A percentile compares a stretch with the other conserved stretches of the same genome.
Conservation (phyloP, 2,888 invertebrate species). For the Pristionchus arcanus region DNA sequence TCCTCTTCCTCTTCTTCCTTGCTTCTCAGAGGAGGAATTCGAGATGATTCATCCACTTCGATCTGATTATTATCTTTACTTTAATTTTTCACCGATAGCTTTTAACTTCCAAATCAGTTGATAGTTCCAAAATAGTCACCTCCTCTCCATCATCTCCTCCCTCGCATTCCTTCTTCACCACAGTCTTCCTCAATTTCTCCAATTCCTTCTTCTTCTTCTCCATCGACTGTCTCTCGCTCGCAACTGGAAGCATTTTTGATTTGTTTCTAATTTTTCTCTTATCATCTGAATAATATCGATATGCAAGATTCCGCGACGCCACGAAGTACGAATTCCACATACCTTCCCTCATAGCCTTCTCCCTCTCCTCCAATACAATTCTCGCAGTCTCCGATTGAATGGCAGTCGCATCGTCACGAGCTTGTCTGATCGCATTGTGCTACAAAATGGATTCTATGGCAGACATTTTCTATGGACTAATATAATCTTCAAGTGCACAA, state of each 20-base stretch:
- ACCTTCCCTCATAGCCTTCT: constrained; percentile 45
- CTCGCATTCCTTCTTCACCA: constrained; percentile 60
- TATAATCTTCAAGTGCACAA: not conserved
- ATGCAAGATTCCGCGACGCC: no score
- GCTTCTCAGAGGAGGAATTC: constrained; percentile 22
- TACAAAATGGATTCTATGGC: constrained; percentile 54
- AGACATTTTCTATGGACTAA: not conserved
- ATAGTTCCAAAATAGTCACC: constrained; percentile 15
- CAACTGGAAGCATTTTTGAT: constrained; percentile 56
- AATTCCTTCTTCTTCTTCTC: constrained; percentile 64
- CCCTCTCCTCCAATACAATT: constrained; percentile 41
- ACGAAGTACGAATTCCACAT: not conserved
- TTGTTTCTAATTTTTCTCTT: not conserved
- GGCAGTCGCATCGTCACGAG: constrained; percentile 62
- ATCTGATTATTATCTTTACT: not conserved
- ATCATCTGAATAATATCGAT: not conserved
- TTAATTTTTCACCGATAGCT: not conserved
- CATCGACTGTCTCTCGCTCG: constrained; percentile 60
- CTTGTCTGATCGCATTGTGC: constrained; percentile 64
- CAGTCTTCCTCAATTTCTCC: constrained; percentile 64
- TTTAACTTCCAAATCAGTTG: no score
- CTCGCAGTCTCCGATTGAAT: constrained; percentile 58
- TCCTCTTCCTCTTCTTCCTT: constrained; percentile 38
- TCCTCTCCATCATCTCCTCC: constrained; percentile 28
- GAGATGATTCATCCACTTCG: constrained; percentile 38